phyloP scores from a whole-genome alignment of 2,888 invertebrate species.

The Portevinia maculata region DNA sequence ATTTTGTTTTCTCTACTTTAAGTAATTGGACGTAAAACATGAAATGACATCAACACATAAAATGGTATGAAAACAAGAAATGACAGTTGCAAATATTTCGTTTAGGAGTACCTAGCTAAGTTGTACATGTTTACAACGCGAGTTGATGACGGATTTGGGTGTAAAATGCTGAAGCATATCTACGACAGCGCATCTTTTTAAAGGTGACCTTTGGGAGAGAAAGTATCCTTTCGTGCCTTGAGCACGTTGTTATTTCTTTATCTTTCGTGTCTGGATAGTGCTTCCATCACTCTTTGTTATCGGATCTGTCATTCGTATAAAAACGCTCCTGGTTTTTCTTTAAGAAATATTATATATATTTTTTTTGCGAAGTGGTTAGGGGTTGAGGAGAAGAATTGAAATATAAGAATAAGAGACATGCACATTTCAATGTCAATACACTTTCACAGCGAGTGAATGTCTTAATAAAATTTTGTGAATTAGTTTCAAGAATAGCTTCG shows the following conservation, averaged over 20 bases:
- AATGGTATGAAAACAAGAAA: not conserved
- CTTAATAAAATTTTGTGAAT: too few relatives aligned
- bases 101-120: not conserved
- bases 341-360: not conserved
- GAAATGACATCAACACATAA: constrained; percentile 14
- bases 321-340: too few relatives aligned
- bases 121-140: not conserved
- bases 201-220: constrained; percentile 11
- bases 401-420: not conserved
- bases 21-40: constrained; percentile 40
- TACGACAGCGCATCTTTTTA: constrained; percentile 5
- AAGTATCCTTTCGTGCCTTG: constrained; percentile 15
- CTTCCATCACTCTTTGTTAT: constrained; percentile 1
- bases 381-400: not conserved
- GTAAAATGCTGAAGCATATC: not conserved
- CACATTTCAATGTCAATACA: not conserved
- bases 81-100: not conserved
- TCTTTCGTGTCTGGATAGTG: not conserved
- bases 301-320: not conserved
- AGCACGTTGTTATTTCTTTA: constrained; percentile 37
- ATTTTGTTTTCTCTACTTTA: constrained; percentile 6
- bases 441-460: too few relatives aligned
- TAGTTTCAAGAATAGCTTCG: too few relatives aligned
- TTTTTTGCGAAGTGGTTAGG: too few relatives aligned
- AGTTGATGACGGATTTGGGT: constrained; percentile 1